Conservation (phyloP, 2,797 vertebrate genomes). For the Semotilus atromaculatus region DNA sequence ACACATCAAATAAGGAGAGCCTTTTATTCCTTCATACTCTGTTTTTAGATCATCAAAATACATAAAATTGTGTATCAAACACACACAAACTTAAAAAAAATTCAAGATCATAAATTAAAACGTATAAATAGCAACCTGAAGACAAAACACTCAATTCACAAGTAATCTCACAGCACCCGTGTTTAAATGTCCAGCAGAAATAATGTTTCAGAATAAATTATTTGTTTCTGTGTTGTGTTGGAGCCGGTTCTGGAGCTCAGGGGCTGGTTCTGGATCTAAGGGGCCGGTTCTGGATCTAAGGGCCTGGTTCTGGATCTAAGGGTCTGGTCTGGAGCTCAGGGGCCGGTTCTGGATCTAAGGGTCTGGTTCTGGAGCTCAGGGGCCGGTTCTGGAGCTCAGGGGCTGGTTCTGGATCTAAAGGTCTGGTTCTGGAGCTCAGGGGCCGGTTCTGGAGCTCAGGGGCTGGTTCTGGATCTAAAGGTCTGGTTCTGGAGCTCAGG, state of each 20-base stretch:
- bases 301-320: no score
- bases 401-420: no score
- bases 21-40: not conserved
- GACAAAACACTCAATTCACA: not conserved
- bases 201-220: not conserved
- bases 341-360: no score
- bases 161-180: not conserved
- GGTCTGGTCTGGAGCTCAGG: no score
- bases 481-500: no score
- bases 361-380: no score
- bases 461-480: no score
- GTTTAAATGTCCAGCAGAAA: not conserved
- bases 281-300: no score
- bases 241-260: no score
- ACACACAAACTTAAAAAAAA: not conserved
- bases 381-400: slow-evolving; percentile 62
- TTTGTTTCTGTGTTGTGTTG: no score
- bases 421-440: rapidly evolving
- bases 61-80: not conserved
- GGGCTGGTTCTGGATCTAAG: no score
- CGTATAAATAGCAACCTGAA: not conserved
- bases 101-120: not conserved
- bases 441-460: no score
- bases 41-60: not conserved
- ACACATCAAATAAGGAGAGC: not conserved